Base-by-base conservation (phyloP, 92 coral and sea anemone genomes). In the Virgularia gustaviana region DNA sequence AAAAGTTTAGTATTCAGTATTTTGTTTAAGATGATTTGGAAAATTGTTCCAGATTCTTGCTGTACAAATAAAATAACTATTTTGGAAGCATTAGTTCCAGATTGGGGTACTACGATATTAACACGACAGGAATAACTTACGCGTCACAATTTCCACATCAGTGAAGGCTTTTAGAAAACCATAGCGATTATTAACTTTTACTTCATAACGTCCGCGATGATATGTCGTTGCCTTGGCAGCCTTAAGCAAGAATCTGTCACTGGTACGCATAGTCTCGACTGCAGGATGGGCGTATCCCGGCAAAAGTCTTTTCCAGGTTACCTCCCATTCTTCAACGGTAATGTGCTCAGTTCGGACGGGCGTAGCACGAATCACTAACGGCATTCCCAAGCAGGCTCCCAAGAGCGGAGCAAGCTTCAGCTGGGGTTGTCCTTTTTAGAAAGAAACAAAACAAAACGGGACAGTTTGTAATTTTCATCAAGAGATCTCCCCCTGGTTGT, bases 141-240 rank as follows among this genome's bases (percentile, higher is more conserved):
- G 24, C 25, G 41, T 39, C 13, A 29, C 57, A 16, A 55, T 57
- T 65, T 55, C 67, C 27, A 68, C 58, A 16, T 70, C 65, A 16
- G 75, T 28, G 6, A 31, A 54, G n/a, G 79, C 97, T 35, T 79
- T 47, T 13, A 89, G 84, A 23, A 89, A 81, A 12, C 97, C 97
- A 60, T 80, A 88, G 15, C 78, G 77, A 78, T 91, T 91, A 42
- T 28, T 76, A 23, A 84, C 97, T 24, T 76, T 81, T 7, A 78
- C 90, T 31, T 84, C 88, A 61, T 80, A 88, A 28, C 45, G 42
- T 19, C 79, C 85, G 3, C 43, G 49, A 39, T 65, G 71, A 16
- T 10, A 52, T 12, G 56, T 9, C 18, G 75, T 39, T 2, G 85
- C 70, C 16, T 61, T 64, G 18, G 16, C 22, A 13, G 71, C 63